Base-by-base conservation (phyloP, 2,888 invertebrate species). In the Drosophila tripunctata region DNA sequence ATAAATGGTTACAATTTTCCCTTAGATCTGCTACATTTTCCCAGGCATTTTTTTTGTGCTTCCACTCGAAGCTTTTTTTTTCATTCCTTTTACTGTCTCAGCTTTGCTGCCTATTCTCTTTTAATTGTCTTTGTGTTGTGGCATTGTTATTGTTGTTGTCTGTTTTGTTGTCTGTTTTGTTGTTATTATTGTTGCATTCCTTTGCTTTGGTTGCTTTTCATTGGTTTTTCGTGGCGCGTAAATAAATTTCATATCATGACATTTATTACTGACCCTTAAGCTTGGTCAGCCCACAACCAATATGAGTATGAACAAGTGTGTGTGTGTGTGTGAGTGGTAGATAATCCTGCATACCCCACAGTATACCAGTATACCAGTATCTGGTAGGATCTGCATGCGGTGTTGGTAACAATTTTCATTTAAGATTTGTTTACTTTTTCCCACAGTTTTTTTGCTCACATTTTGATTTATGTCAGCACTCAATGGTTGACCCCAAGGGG, bases 171-270 rank as follows among this genome's bases (percentile, higher is more conserved):
- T 61, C 57, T 43, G 31, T 57, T 40, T 61, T 47, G 27, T 47
- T 45, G 35, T 56, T 70, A 55, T 80, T 83, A 57, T 69, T 81
- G 63, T 30, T 51, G 70, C 74, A 84, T 87, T 81, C 85, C 78
- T 75, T 88, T 65, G 77, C 64, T 82, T 79, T 78, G 57, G 67
- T 61, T 61, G 75, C 56, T 45, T 68, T 69, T 73, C 74, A 67
- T 86, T 85, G 86, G 81, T 80, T 78, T 80, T 80, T 80, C 87
- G 73, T 60, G 76, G 88, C 82, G 88, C 82, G 87, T 86, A 86
- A 83, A 83, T 83, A 83, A 88, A 83, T 83, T 88, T 83, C 70
- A 79, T 79, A 86, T 86, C 82, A 88, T 88, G 82, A 88, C 82
- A 88, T 83, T 83, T 83, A 83, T 83, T 83, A 83, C 82, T 83